phyloP scores from a whole-genome alignment of 2,888 invertebrate species.

The Mantis religiosa region DNA sequence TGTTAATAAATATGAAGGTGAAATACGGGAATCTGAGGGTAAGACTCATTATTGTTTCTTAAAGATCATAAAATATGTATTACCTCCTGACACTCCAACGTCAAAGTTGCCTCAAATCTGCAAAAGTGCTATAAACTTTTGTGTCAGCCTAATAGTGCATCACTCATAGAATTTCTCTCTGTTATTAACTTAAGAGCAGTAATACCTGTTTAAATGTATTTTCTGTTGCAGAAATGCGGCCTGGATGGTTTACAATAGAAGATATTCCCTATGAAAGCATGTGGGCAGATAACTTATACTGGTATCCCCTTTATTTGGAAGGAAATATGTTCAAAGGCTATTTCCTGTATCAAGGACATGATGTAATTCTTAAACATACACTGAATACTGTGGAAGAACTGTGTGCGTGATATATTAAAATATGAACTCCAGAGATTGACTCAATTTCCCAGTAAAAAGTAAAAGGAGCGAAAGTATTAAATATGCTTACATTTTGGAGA shows the following conservation, averaged over 20 bases:
- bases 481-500: too few relatives aligned
- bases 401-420: neutral
- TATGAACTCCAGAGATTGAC: too few relatives aligned
- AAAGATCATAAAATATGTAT: neutral
- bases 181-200: too few relatives aligned
- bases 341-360: constrained; percentile 57
- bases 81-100: too few relatives aligned
- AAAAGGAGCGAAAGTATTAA: too few relatives aligned
- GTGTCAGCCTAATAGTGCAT: too few relatives aligned
- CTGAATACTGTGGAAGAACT: constrained; percentile 2
- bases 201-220: neutral
- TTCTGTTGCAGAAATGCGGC: constrained; percentile 59
- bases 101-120: too few relatives aligned
- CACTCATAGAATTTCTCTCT: too few relatives aligned
- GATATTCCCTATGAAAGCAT: constrained; percentile 63
- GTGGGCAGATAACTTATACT: constrained; percentile 67
- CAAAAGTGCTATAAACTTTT: too few relatives aligned
- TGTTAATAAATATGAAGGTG: constrained; percentile 51
- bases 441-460: neutral
- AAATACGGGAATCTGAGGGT: constrained; percentile 57
- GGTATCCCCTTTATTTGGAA: constrained; percentile 63
- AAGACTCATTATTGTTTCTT: constrained; percentile 11
- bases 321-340: constrained; percentile 55
- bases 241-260: constrained; percentile 60
- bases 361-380: constrained; percentile 46